Evolutionary conservation across 2,113 vertebrate species (phyloP).

Genomic region (Stomatorhinus ivindoensis): DNA sequence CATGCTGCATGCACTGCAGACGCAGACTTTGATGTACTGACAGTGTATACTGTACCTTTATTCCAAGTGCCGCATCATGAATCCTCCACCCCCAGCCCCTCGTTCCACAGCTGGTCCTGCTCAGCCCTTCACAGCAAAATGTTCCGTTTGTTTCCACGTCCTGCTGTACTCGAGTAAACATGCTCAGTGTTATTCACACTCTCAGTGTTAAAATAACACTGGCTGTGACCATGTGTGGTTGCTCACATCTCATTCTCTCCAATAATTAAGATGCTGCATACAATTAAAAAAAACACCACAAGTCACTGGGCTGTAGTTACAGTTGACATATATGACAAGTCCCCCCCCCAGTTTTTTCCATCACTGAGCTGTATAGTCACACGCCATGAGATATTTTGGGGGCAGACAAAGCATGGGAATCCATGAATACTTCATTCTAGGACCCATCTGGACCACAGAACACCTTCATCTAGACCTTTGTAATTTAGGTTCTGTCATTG

Average conservation of each 20-base stretch:
- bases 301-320: background rate
- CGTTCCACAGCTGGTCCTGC: background rate
- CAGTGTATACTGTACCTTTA: background rate
- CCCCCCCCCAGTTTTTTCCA: background rate
- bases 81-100: background rate
- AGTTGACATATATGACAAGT: background rate
- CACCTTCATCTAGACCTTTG: background rate
- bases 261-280: background rate
- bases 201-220: background rate
- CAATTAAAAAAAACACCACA: background rate
- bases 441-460: background rate
- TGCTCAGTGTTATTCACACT: background rate
- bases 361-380: background rate
- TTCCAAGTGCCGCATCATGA: background rate
- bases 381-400: background rate
- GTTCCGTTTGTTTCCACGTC: background rate
- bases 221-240: background rate
- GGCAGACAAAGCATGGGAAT: background rate
- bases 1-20: background rate
- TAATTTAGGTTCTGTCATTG: background rate
- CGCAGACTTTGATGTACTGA: background rate
- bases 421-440: background rate
- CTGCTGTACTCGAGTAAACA: background rate
- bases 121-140: background rate
- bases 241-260: background rate